Evolutionary conservation across 2,797 vertebrate species (phyloP), one percentile per base, ranked within the genome.

Genomic region (Rhincodon typus): DNA sequence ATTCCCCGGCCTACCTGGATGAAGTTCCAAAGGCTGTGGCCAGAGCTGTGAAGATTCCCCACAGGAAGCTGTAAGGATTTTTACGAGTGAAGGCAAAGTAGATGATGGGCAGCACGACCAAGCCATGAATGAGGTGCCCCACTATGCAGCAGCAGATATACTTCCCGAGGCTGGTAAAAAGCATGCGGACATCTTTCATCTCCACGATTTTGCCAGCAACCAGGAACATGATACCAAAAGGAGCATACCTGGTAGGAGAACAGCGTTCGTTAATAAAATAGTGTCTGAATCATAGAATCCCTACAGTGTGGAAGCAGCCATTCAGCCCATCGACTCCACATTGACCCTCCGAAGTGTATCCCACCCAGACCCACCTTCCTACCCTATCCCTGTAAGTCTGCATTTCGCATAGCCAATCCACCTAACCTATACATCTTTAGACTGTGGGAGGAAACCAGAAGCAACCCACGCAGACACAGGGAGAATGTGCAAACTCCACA

Each of bases 151-250:
- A 98, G 96, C 97, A 97, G 50, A 99, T 98, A 96, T 99, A 99
- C 96, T 99, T 99, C 42, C 98, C 98, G 30, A 99, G 97, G 88
- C 97, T 98, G 96, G 98, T 96, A 77, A 99, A 99, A 34, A 99
- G 97, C 1, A 23, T 5, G 0, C 94, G 96, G 1, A 99, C 98
- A 0, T 99, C 97, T 0, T 98, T 97, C 98, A 98, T 98, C 97
- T 98, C 98, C 90, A 98, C 97, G 0, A 99, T 99, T 97, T 99
- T 98, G 50, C 98, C 96, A 0, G 98, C 98, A 62, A 99, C 98
- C 93, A 99, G 97, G 97, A 99, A 99, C 98, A 99, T 97, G 97
- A 99, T 99, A 97, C 98, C 98, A 53, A 99, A 0, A 0, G 98
- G 98, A 0, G 98, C 98, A 0, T 99, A 99, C 98, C 98, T 99